These are phyloP conservation scores for Leistus spinibarbis DNA, from an alignment of 2,888 invertebrate genomes.

Conservation along the genomic window DNA sequence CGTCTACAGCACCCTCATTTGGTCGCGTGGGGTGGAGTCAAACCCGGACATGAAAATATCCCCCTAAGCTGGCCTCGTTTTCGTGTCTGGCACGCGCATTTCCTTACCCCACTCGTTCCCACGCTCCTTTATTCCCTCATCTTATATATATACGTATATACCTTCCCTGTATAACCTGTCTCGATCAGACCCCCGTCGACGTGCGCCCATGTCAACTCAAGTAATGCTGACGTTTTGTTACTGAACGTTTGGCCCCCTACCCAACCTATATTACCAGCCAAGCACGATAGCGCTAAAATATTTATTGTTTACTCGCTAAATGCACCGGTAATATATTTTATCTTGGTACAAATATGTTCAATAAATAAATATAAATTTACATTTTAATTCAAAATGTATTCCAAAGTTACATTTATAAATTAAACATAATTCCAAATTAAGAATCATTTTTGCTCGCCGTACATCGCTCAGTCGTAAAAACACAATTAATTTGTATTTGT, in stretches of 20 bases:
- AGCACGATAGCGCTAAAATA: background rate
- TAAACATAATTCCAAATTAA: background rate
- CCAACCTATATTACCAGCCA: background rate
- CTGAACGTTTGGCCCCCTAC: background rate
- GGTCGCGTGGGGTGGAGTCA: slow-evolving; percentile 6
- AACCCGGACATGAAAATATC: slow-evolving; percentile 9
- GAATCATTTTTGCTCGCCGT: too few species aligned
- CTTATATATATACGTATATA: background rate
- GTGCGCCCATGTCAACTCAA: slow-evolving; percentile 1
- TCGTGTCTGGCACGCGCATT: slow-evolving; percentile 19
- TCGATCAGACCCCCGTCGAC: slow-evolving; percentile 5
- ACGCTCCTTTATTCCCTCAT: background rate
- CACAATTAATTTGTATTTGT: too few species aligned
- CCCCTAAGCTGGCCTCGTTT: slow-evolving; percentile 19
- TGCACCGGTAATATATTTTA: background rate
- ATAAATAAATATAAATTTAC: background rate
- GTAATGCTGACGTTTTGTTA: background rate
- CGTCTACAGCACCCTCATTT: slow-evolving; percentile 25
- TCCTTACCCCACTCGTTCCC: background rate
- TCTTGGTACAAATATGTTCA: background rate
- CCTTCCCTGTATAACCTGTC: background rate
- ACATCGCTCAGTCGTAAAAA: too few species aligned
- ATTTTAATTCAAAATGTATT: background rate
- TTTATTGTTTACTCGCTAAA: background rate
- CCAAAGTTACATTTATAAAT: background rate